Percentiles rank a stretch among this genome's conserved stretches.
Evolutionary conservation across 2,113 vertebrate species (phyloP).

Genomic region (Thryonomys swinderianus): DNA sequence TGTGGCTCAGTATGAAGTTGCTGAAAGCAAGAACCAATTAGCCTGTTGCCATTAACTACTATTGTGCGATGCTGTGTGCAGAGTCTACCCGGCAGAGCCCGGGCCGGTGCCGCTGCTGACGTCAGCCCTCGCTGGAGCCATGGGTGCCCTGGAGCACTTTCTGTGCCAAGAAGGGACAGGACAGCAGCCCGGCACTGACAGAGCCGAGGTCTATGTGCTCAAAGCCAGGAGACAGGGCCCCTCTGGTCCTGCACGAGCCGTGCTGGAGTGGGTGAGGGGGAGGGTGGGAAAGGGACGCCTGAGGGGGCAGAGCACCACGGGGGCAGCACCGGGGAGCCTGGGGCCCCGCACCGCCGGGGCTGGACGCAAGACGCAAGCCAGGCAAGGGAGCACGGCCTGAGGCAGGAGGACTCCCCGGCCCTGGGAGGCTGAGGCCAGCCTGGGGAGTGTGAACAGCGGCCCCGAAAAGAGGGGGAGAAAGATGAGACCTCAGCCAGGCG

Average conservation of each 20-base stretch:
- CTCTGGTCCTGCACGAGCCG: not conserved
- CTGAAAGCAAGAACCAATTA: not conserved
- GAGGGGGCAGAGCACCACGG: not conserved
- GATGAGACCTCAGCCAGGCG: not conserved
- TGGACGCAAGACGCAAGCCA: not conserved
- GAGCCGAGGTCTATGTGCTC: no score
- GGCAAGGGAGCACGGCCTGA: not conserved
- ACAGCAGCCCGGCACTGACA: no score
- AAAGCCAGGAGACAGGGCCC: no score
- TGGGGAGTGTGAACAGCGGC: not conserved
- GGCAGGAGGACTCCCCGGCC: not conserved
- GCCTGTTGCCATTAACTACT: not conserved
- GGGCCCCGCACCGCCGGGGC: not conserved
- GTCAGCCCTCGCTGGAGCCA: no score
- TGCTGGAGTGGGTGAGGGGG: not conserved
- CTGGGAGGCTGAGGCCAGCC: no score
- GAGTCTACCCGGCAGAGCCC: not conserved
- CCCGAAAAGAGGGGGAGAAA: not conserved
- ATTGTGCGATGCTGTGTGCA: not conserved
- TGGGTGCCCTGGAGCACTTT: not conserved
- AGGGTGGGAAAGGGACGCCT: not conserved
- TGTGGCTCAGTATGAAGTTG: not conserved
- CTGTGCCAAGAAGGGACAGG: not conserved
- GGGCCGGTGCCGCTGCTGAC: rapidly evolving
- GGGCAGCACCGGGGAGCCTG: not conserved